Base-by-base conservation (phyloP, 2,888 invertebrate genomes). In the Sympetrum striolatum region DNA sequence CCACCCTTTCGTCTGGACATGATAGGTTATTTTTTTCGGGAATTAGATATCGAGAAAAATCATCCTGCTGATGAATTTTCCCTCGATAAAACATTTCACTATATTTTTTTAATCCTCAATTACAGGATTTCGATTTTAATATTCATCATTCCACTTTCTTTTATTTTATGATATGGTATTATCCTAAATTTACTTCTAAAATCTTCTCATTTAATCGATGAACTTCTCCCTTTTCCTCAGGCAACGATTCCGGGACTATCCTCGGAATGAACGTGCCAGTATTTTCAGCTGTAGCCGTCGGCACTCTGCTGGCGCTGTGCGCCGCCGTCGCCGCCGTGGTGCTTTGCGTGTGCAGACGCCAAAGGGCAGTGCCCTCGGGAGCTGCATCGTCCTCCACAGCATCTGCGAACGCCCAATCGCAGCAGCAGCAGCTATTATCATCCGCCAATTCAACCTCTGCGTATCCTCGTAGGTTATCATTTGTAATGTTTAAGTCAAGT, bases 281-380 rank as follows among this genome's bases (percentile, higher is more conserved):
- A 96, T 96, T 97, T 94, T 96, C 96, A 92, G 95, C 96, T 91
- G 95, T 96, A 92, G 96, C 96, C 90, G 96, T 97, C 92, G 96
- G 96, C 93, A 95, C 96, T 91, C 94, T 96, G 93, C 94, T 98
- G 93, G 95, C 96, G 92, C 94, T 96, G 93, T 95, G 96, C 92
- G 96, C 96, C 91, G 95, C 96, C 93, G 96, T 96, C 92, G 96
- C 96, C 91, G 96, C 96, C 92, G 95, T 96, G 91, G 96, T 96
- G 92, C 95, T 96, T 93, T 98, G 97, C 94, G 95, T 97, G 93
- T 98, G 97, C 94, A 96, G 97, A 91, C 96, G 96, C 92, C 95
- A 96, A 91, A 94, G 94, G 92, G 94, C 95, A 91, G 91, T 86
- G 86, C 86, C 86, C 86, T 86, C 86, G 22, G 86, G 86, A 1